Evolutionary conservation across 2,888 invertebrate genomes (phyloP), one percentile per base, ranked within the genome.

Genomic region (Tanypteryx hageni): DNA sequence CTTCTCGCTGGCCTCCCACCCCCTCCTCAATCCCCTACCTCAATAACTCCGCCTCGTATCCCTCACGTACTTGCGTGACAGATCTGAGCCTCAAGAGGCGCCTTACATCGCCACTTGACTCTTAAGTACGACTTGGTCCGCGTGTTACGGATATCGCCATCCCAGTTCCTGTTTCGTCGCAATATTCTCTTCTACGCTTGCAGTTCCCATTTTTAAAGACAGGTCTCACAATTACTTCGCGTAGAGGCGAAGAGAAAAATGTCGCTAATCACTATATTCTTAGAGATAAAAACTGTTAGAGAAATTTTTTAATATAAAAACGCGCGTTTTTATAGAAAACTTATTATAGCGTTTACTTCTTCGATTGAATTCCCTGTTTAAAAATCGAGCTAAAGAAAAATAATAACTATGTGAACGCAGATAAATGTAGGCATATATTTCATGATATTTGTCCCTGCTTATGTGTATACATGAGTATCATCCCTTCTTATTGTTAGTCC

Each of bases 41-140:
- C 59, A 27, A 18, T 61, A 61, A 16, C 61, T 4, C n/a, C 68
- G 44, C 64, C 44, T 27, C 27, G 59, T 22, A 57, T 27, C 14
- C 61, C 86, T 27, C 59, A n/a, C 22, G 27, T 76, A 11, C 76
- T 68, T 68, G 68, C 68, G 68, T 68, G 68, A 68, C 68, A 68
- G 68, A 68, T 68, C 68, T 22, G 64, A 14, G 64, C 18, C 14
- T 68, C n/a, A 22, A n/a, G 68, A 22, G 68, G n/a, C n/a, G 68
- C n/a, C n/a, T 44, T 44, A n/a, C n/a, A n/a, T 68, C 68, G n/a
- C 68, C 68, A 22, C 68, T 68, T n/a, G 68, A 68, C 68, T 68
- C 68, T 68, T 68, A 68, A 68, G 68, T 68, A 68, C 68, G 13
- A 16, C 64, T 22, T 68, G n/a, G 22, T 9, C n/a, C 68, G 68